Evolutionary conservation across 2,113 vertebrate genomes (phyloP).

Genomic region (Psilopogon haemacephalus): DNA sequence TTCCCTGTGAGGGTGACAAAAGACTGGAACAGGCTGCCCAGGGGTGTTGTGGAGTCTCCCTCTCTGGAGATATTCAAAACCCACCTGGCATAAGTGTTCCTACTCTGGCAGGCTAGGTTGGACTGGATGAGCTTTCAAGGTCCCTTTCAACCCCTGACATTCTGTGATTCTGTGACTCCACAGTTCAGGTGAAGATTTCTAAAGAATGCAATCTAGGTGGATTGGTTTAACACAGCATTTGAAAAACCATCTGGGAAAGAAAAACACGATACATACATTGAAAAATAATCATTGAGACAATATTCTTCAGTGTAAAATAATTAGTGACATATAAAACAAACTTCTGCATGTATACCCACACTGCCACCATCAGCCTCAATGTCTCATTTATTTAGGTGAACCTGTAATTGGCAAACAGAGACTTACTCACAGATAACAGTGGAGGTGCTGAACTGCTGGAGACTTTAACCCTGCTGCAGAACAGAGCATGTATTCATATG

Average conservation of each 20-base stretch:
- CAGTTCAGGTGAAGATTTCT: constrained; percentile 3
- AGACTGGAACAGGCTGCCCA: no score
- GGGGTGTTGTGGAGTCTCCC: no score
- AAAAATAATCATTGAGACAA: background rate
- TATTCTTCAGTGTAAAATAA: constrained; percentile 34
- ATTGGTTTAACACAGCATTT: constrained; percentile 34
- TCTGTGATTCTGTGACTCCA: background rate
- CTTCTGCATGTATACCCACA: constrained; percentile 7
- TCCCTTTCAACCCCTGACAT: no score
- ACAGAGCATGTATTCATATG: background rate
- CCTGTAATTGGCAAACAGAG: background rate
- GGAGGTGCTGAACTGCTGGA: constrained; percentile 24
- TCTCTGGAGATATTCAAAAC: no score
- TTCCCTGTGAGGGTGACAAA: no score
- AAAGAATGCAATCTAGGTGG: background rate
- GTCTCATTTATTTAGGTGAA: background rate
- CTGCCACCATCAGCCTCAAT: constrained; percentile 2
- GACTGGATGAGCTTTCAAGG: no score
- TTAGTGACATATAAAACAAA: background rate
- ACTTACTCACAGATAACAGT: background rate
- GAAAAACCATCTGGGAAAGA: constrained; percentile 25
- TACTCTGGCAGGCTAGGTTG: no score
- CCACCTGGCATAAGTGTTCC: no score
- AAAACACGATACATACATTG: constrained; percentile 18
- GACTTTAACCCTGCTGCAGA: background rate